A percentile compares a stretch with the other conserved stretches of the same genome.
These are phyloP conservation scores for Carettochelys insculpta DNA, from an alignment of 2,113 vertebrate genomes.

Conservation along the genomic window DNA sequence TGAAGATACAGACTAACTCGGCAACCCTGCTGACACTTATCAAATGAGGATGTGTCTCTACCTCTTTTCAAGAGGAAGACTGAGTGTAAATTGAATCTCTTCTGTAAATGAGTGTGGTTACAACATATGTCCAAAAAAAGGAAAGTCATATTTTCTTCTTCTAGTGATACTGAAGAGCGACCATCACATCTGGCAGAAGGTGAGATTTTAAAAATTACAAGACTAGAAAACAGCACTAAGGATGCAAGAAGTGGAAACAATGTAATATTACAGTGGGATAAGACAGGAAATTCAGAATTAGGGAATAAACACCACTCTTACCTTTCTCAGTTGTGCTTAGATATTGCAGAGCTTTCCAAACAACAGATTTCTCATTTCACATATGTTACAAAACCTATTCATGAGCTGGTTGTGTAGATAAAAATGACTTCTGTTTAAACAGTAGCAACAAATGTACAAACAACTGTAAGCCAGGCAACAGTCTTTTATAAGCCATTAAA, in stretches of 20 bases:
- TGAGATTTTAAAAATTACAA: background rate
- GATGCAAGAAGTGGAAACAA: background rate
- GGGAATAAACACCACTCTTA: background rate
- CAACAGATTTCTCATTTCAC: background rate
- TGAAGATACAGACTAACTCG: no score
- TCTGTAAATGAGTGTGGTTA: background rate
- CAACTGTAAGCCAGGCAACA: background rate
- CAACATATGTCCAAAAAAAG: fast-evolving
- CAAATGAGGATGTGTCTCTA: background rate
- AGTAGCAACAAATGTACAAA: conserved; percentile 15
- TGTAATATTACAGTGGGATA: background rate
- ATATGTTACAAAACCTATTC: background rate
- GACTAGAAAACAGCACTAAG: background rate
- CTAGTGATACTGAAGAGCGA: background rate
- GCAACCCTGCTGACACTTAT: no score
- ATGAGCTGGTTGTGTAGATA: background rate
- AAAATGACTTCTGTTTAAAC: background rate
- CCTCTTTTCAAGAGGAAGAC: conserved; percentile 1
- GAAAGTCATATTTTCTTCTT: background rate
- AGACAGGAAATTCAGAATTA: conserved; percentile 12
- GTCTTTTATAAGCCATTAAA: conserved; percentile 6
- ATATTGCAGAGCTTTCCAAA: background rate
- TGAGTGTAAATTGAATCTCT: background rate
- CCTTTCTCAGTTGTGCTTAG: background rate
- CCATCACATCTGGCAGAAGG: no score